Percentiles rank a stretch among this genome's conserved stretches.
Conservation (phyloP, 1,140 invertebrate genomes). For the Zaprionus africanus region DNA sequence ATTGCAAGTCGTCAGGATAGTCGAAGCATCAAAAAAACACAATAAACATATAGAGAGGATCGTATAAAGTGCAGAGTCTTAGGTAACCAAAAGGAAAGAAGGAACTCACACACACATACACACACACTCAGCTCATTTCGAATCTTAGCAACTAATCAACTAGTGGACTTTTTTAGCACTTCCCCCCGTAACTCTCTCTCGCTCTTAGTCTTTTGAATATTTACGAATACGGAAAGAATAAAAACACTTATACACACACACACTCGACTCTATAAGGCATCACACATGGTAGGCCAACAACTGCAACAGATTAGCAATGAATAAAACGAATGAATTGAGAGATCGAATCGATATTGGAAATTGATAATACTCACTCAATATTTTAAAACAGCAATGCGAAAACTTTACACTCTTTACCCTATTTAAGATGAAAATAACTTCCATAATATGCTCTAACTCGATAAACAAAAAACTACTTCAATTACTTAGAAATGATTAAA, state of each 20-base stretch:
- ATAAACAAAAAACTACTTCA: constrained; percentile 82
- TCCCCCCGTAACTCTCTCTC: constrained; percentile 60
- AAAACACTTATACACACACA: constrained; percentile 15
- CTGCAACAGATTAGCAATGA: constrained; percentile 42
- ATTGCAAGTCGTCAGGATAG: not conserved
- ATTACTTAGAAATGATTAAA: constrained; percentile 82
- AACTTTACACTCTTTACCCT: constrained; percentile 78
- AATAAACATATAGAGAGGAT: constrained; percentile 9
- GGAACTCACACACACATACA: not conserved
- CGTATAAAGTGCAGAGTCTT: constrained; percentile 19
- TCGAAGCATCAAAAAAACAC: not conserved
- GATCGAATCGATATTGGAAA: constrained; percentile 29
- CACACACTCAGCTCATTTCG: constrained; percentile 64
- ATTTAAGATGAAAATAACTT: constrained; percentile 77
- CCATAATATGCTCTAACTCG: constrained; percentile 79
- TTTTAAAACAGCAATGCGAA: constrained; percentile 64
- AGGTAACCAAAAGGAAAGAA: constrained; percentile 9
- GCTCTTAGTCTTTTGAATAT: constrained; percentile 73
- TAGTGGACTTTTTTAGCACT: constrained; percentile 80
- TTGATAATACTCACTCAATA: constrained; percentile 54
- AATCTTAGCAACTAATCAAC: constrained; percentile 79
- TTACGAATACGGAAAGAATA: constrained; percentile 31
- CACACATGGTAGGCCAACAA: constrained; percentile 31
- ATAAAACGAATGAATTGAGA: constrained; percentile 15
- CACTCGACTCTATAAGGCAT: not conserved